These are phyloP conservation scores for Pomatorhinus ruficollis DNA, from an alignment of 2,113 vertebrate species.

Conservation along the genomic window DNA sequence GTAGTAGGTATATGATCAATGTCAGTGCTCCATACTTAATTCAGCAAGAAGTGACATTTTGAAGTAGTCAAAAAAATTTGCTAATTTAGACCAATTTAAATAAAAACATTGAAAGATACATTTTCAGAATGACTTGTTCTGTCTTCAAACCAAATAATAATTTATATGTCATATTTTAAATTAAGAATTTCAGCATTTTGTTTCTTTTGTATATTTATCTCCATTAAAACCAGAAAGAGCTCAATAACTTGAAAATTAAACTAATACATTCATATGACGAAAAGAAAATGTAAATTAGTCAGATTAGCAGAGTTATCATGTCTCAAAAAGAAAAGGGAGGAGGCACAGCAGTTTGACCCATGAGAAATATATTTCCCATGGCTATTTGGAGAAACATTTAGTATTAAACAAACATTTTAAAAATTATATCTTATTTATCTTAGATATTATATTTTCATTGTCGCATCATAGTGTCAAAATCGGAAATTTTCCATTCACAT, in stretches of 20 bases:
- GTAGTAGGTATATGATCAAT: background rate
- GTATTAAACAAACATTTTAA: accelerated
- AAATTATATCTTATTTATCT: background rate
- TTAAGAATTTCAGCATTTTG: background rate
- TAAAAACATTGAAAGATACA: background rate
- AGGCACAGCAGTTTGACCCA: background rate
- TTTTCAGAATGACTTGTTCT: background rate
- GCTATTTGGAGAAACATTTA: background rate
- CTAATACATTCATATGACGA: background rate
- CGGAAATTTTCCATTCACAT: background rate
- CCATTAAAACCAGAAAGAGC: background rate
- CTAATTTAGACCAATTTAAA: background rate
- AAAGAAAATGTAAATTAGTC: background rate
- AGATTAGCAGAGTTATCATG: background rate
- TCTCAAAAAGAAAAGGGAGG: background rate
- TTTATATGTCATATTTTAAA: background rate
- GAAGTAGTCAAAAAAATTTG: background rate
- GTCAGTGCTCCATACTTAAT: background rate
- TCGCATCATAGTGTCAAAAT: background rate
- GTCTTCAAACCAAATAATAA: background rate
- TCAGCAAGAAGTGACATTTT: background rate
- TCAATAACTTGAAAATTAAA: background rate
- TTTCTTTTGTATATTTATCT: background rate
- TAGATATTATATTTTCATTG: background rate
- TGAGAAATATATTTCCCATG: background rate